Conservation (phyloP, 2,113 vertebrate genomes). For the Cariama cristata region DNA sequence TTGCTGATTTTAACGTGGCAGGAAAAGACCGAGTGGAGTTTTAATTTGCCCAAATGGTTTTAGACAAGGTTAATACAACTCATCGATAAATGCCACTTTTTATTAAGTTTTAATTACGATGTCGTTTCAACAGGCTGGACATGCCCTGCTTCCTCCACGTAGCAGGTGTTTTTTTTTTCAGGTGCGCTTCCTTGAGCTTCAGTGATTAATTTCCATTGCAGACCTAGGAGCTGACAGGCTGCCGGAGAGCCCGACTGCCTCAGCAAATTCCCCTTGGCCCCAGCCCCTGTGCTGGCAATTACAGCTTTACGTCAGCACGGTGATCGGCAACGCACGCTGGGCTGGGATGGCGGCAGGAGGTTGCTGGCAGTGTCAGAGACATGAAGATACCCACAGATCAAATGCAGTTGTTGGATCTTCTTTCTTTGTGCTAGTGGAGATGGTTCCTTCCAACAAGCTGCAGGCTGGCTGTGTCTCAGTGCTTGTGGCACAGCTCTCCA, state of each 20-base stretch:
- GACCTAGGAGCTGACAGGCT: background rate
- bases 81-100: background rate
- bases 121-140: background rate
- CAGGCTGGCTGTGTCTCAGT: background rate
- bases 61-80: slow-evolving; percentile 54
- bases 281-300: background rate
- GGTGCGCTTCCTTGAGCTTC: background rate
- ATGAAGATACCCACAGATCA: background rate
- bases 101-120: slow-evolving; percentile 37
- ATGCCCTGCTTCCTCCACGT: background rate
- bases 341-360: background rate
- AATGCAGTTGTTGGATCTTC: background rate
- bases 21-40: background rate
- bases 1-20: background rate
- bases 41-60: slow-evolving; percentile 42
- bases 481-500: background rate
- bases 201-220: background rate
- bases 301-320: background rate
- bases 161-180: background rate
- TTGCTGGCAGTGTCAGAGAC: background rate
- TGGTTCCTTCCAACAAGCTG: background rate
- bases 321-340: background rate
- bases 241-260: background rate
- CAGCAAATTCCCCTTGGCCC: background rate
- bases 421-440: background rate